Conservation (phyloP, 2,113 vertebrate species). For the Ciconia maguari region DNA sequence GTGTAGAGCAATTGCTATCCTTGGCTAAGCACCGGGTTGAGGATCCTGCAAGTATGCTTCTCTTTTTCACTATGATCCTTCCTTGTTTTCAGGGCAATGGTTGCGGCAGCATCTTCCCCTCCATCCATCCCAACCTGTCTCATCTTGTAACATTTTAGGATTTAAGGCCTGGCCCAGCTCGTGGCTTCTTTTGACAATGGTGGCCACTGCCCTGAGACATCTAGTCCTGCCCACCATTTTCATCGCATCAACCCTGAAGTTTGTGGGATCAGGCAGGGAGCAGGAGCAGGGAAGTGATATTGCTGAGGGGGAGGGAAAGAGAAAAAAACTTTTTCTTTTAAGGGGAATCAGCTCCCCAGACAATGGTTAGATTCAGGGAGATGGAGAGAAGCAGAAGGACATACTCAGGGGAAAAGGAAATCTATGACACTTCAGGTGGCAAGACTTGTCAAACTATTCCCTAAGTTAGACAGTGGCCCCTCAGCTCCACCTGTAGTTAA, state of each 20-base stretch:
- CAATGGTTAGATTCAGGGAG: not conserved
- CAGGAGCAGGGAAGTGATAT: not conserved
- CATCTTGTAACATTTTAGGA: not conserved
- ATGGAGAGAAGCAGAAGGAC: not conserved
- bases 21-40: not conserved
- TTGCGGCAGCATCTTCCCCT: not conserved
- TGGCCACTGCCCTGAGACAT: not conserved
- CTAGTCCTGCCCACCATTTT: not conserved
- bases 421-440: not conserved
- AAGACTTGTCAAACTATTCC: not conserved
- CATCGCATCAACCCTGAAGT: not conserved
- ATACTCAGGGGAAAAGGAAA: not conserved
- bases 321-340: not conserved
- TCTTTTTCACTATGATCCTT: not conserved
- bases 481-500: not conserved
- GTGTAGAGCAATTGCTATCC: not conserved
- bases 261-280: not conserved
- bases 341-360: not conserved
- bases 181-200: not conserved
- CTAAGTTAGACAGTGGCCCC: not conserved
- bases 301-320: not conserved
- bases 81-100: not conserved
- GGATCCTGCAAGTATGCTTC: not conserved
- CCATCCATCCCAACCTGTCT: not conserved
- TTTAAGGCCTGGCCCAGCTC: not conserved